Base-by-base conservation (phyloP, 2,888 invertebrate genomes). In the Apeira syringaria region DNA sequence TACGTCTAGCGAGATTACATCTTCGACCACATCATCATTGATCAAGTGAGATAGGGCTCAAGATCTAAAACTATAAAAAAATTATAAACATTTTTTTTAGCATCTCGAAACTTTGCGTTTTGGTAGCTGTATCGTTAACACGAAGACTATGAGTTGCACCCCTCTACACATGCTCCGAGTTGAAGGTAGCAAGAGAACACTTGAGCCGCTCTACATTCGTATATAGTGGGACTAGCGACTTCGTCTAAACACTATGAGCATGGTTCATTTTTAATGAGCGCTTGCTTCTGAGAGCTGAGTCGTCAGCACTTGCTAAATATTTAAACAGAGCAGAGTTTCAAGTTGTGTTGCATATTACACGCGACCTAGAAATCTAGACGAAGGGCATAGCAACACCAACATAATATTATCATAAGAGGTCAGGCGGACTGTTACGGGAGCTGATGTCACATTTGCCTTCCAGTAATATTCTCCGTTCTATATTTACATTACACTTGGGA, bases 401-500 rank as follows among this genome's bases (percentile, higher is more conserved):
- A 42, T 45, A n/a, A n/a, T n/a, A 47, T 42, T 35, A 45, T 54
- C 39, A 26, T 24, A 47, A 36, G 50, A 47, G 55, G 56, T 51
- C 47, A 53, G 50, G 48, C 50, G 47, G 45, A 45, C 61, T 61
- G 62, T 74, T 68, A 66, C 64, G 60, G 65, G 62, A 68, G 63
- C 62, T 74, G 74, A 73, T 72, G 70, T 72, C 69, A 72, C 67
- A 73, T 60, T 47, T 68, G 66, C 68, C 73, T 70, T 80, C 74
- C 75, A 79, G 79, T 67, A 75, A 78, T 74, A 77, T 72, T 74
- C 61, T 66, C 60, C 48, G 72, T 70, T 80, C 80, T 83, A 84
- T 77, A 80, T 80, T 79, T 81, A 78, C 68, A 66, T 68, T 68
- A 61, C 60, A 65, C 62, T 69, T 73, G 83, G 83, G 84, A 84